phyloP scores from a whole-genome alignment of 2,113 vertebrate species.

The Campylomormyrus numenius region DNA sequence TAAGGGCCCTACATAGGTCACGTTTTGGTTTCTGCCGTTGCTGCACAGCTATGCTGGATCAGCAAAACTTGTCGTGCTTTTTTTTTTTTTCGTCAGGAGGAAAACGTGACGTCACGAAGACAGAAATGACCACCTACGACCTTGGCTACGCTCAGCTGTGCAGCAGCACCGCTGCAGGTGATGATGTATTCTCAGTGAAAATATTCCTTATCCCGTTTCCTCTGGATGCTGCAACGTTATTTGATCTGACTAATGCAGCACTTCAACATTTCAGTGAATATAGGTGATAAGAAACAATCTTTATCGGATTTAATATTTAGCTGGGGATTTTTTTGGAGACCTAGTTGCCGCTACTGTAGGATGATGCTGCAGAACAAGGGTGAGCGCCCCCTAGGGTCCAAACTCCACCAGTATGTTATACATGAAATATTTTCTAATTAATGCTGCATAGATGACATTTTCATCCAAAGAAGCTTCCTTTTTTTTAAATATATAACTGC shows the following conservation, averaged over 20 bases:
- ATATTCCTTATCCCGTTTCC: not conserved
- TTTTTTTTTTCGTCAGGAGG: not conserved
- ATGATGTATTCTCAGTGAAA: not conserved
- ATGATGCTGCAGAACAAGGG: not conserved
- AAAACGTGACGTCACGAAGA: not conserved
- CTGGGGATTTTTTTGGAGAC: not conserved
- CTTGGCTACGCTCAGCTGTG: not conserved
- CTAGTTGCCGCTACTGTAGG: not conserved
- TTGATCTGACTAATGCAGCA: not conserved
- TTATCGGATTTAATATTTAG: conserved; percentile 3
- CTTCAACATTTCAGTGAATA: not conserved
- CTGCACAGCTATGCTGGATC: not conserved
- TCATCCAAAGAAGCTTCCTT: not conserved
- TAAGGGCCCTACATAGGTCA: not conserved
- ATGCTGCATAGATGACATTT: not conserved
- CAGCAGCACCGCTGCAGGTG: not conserved
- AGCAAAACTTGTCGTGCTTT: not conserved
- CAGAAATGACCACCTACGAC: not conserved
- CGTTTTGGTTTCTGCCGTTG: not conserved
- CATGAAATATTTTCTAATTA: not conserved
- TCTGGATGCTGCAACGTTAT: not conserved
- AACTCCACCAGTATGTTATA: not conserved
- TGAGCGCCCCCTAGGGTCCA: not conserved
- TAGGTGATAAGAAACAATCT: not conserved
- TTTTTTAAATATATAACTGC: not conserved